Base-by-base conservation (phyloP, 1,140 invertebrate genomes). In the Zaprionus vittiger region DNA sequence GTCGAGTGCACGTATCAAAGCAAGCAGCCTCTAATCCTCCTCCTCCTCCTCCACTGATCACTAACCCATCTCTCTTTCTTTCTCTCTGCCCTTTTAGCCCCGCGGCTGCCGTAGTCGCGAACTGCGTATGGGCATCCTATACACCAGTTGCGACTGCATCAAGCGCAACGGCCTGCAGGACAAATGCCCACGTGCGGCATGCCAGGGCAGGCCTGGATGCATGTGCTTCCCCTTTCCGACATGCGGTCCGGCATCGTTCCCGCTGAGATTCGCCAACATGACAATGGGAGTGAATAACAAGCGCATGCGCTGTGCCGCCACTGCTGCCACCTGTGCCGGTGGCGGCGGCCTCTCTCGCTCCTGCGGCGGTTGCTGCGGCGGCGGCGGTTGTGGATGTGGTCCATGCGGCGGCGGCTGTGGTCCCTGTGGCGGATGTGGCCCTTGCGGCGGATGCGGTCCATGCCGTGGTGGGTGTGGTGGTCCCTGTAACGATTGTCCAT, bases 161-260 rank as follows among this genome's bases (percentile, higher is more conserved):
- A 96, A 95, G 79, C 94, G 95, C n/a, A 96, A 97, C 92, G 96
- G 96, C 1, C 92, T 97, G 5, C 96, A 97, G 91, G 96, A 96
- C 81, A 95, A 96, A 65, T 97, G 96, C 77, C 94, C 95, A 22
- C 93, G 96, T 24, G 94, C 94, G 41, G 94, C 95, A 65, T 96
- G 96, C 79, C 94, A 95, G 71, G 96, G 96, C 26, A 92, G 95
- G 55, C 95, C 96, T 0, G 94, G 95, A 24, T 96, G 96, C 79
- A 92, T 96, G 83, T 95, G 94, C 15, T 94, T 95, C 78, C 94
- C 96, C 2, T 94, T 95, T 65, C 96, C 96, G 1, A 93, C 95
- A 22, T 97, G 96, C 83, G 83, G 91, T 56, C 92, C 92, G 17
- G 80, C 92, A 0, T 71, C 84, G 9, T 92, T 91, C 44, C 87